phyloP scores from a whole-genome alignment of 2,888 invertebrate genomes.

The Eurois occulta region DNA sequence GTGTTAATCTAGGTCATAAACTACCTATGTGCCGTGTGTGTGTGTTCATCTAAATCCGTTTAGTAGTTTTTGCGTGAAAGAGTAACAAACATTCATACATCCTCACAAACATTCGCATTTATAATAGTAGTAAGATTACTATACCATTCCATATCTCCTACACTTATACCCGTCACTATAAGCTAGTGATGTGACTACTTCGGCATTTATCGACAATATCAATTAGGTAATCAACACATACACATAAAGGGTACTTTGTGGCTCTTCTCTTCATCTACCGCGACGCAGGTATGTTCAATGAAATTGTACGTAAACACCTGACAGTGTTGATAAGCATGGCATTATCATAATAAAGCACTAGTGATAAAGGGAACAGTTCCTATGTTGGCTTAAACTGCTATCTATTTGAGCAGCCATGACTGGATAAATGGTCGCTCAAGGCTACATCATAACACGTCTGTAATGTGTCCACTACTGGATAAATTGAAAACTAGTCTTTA shows the following conservation, averaged over 20 bases:
- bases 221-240: conserved; percentile 43
- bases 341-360: conserved; percentile 63
- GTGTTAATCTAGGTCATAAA: no score
- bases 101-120: no score
- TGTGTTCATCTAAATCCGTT: no score
- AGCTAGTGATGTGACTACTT: not conserved
- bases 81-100: no score
- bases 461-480: not conserved
- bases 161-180: not conserved
- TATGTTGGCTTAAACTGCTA: conserved; percentile 8
- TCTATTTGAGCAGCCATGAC: conserved; percentile 8
- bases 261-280: conserved; percentile 25
- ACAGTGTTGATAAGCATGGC: conserved; percentile 59
- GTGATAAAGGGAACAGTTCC: conserved; percentile 23
- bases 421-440: not conserved
- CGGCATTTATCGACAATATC: conserved; percentile 21
- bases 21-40: no score
- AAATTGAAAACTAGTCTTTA: not conserved
- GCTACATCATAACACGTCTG: not conserved
- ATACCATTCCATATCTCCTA: no score
- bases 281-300: conserved; percentile 61
- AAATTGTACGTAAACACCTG: conserved; percentile 67
- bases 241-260: conserved; percentile 38
- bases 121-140: no score
- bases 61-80: no score